Percentiles rank a stretch among this genome's conserved stretches.
These are phyloP conservation scores for Saccostrea echinata DNA, from an alignment of 1,140 invertebrate species.

Conservation along the genomic window DNA sequence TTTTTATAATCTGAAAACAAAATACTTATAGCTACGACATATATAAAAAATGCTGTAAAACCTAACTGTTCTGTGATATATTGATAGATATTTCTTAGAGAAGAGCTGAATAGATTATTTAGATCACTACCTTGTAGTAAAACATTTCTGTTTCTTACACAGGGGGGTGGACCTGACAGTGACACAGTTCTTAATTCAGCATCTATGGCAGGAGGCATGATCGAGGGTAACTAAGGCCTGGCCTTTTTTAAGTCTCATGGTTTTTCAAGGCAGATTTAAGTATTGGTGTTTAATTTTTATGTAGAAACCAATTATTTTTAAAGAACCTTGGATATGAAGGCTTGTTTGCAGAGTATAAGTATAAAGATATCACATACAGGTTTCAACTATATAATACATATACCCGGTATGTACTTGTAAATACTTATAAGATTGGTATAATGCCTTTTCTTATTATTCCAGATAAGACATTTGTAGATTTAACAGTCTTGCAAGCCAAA, in stretches of 20 bases:
- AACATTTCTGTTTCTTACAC: background rate
- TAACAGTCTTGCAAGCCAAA: conserved; percentile 76
- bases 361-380: background rate
- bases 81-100: too few relatives aligned
- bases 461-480: conserved; percentile 76
- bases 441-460: conserved; percentile 52
- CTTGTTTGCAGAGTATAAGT: background rate
- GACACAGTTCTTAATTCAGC: background rate
- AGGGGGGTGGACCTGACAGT: background rate
- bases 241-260: background rate
- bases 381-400: background rate
- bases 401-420: background rate
- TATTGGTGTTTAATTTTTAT: background rate
- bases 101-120: too few relatives aligned
- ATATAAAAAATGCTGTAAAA: too few relatives aligned
- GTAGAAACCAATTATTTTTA: background rate
- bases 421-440: background rate
- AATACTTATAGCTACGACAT: too few relatives aligned
- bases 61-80: too few relatives aligned
- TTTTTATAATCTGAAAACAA: too few relatives aligned
- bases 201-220: background rate
- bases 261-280: background rate
- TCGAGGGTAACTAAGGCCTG: background rate
- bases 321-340: background rate
- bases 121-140: background rate